Conservation (phyloP, 2,797 vertebrate genomes). For the Tenualosa ilisha region DNA sequence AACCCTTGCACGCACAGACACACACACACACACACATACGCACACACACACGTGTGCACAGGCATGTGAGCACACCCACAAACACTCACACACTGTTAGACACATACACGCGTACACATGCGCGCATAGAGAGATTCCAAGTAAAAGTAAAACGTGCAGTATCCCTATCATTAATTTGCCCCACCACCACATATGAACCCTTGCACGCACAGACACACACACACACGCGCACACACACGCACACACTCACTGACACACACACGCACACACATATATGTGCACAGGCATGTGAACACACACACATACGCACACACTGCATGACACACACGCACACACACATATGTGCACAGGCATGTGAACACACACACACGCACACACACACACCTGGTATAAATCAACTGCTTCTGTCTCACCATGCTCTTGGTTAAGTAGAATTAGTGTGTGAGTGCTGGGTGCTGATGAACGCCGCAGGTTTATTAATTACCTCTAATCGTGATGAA, state of each 20-base stretch:
- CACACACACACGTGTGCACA: background rate
- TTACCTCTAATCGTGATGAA: conserved; percentile 62
- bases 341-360: background rate
- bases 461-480: conserved; percentile 62
- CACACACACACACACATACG: conserved; percentile 31
- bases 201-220: conserved; percentile 44
- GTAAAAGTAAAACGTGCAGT: background rate
- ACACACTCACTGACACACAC: background rate
- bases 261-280: conserved; percentile 33
- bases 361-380: conserved; percentile 54
- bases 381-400: conserved; percentile 72
- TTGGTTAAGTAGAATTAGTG: conserved; percentile 52
- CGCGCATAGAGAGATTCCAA: conserved; percentile 25
- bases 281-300: conserved; percentile 13
- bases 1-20: conserved; percentile 42
- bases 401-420: conserved; percentile 50
- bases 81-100: conserved; percentile 5
- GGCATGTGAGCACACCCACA: conserved; percentile 10
- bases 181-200: conserved; percentile 35
- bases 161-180: background rate
- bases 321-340: conserved; percentile 32
- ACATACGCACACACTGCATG: background rate
- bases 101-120: conserved; percentile 31
- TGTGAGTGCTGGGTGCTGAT: conserved; percentile 52
- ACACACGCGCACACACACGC: conserved; percentile 5